Percentiles rank a stretch among this genome's conserved stretches.
phyloP scores from a whole-genome alignment of 2,888 invertebrate species.

The Orchesella flavescens region DNA sequence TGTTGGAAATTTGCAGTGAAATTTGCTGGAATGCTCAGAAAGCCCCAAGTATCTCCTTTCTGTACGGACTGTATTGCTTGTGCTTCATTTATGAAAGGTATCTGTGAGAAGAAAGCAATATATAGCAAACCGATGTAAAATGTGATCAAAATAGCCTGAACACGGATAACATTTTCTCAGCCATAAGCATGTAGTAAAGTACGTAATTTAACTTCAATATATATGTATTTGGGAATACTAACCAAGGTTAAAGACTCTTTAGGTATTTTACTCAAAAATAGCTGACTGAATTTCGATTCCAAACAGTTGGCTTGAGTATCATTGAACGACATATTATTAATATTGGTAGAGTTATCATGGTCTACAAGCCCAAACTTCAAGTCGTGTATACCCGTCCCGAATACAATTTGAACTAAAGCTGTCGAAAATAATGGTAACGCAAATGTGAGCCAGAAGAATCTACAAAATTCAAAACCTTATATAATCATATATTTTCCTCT shows the following conservation, averaged over 20 bases:
- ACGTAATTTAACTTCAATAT: too few species aligned
- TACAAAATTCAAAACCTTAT: neutral
- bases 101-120: neutral
- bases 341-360: slow-evolving; percentile 10
- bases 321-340: neutral
- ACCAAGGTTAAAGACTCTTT: slow-evolving; percentile 29
- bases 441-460: slow-evolving; percentile 38
- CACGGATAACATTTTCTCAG: too few species aligned
- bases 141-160: too few species aligned
- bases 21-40: slow-evolving; percentile 89
- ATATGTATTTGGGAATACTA: slow-evolving; percentile 3
- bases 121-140: neutral
- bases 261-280: slow-evolving; percentile 33
- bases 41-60: slow-evolving; percentile 89
- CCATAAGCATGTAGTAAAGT: too few species aligned
- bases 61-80: slow-evolving; percentile 83
- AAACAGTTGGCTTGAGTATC: slow-evolving; percentile 11
- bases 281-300: slow-evolving; percentile 26
- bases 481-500: neutral
- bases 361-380: slow-evolving; percentile 38
- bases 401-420: slow-evolving; percentile 37
- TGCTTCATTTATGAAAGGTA: slow-evolving; percentile 69
- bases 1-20: slow-evolving; percentile 90
- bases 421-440: slow-evolving; percentile 16
- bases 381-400: slow-evolving; percentile 33